phyloP scores from a whole-genome alignment of 2,888 invertebrate genomes.

The Ophion slaviceki region DNA sequence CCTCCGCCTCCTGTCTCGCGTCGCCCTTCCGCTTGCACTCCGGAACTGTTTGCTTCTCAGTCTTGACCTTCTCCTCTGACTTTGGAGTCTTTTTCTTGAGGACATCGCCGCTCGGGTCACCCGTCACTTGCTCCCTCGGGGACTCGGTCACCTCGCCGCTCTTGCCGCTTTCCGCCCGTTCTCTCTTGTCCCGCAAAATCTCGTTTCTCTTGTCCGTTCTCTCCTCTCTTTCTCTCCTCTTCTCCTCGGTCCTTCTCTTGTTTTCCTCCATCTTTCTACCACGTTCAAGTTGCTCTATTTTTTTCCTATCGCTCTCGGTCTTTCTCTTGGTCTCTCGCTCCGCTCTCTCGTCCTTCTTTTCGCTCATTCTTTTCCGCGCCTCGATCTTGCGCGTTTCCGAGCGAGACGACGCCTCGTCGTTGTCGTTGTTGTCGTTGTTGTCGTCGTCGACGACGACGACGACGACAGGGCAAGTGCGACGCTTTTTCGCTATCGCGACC shows the following conservation, averaged over 20 bases:
- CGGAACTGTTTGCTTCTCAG: constrained; percentile 66
- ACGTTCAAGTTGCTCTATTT: constrained; percentile 65
- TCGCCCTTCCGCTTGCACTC: constrained; percentile 72
- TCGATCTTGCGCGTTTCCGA: constrained; percentile 59
- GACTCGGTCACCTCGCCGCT: constrained; percentile 68
- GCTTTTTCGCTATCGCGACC: constrained; percentile 78
- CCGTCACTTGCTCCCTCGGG: constrained; percentile 66
- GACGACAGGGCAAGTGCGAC: constrained; percentile 75
- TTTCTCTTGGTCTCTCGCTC: constrained; percentile 71
- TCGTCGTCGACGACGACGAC: not conserved
- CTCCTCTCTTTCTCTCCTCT: constrained; percentile 73
- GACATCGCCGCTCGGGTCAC: constrained; percentile 32
- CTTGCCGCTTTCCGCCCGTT: constrained; percentile 73
- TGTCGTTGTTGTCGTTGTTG: no score
- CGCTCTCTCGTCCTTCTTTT: constrained; percentile 73
- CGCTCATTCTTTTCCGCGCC: constrained; percentile 75
- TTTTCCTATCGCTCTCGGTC: constrained; percentile 60
- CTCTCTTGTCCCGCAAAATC: constrained; percentile 74
- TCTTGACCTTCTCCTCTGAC: constrained; percentile 73
- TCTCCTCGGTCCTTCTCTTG: constrained; percentile 67
- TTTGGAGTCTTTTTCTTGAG: constrained; percentile 75
- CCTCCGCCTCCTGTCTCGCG: constrained; percentile 59
- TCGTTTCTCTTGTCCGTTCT: constrained; percentile 71
- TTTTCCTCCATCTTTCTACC: constrained; percentile 72
- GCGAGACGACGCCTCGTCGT: constrained; percentile 69